These are phyloP conservation scores for Sinonovacula constricta DNA, from an alignment of 1,140 invertebrate genomes.

Conservation along the genomic window DNA sequence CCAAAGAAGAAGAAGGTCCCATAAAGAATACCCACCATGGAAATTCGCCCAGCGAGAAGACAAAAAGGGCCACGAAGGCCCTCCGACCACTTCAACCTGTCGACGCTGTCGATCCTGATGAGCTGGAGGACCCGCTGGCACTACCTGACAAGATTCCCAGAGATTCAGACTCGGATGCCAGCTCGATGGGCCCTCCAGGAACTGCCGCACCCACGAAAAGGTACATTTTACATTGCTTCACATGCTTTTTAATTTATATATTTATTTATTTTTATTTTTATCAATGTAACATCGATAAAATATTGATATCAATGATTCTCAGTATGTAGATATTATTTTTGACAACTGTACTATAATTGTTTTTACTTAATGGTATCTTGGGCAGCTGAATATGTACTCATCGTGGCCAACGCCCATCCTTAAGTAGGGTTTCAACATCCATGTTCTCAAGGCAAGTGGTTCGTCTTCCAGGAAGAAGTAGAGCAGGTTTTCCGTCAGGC, in stretches of 20 bases:
- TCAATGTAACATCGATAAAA: constrained; percentile 15
- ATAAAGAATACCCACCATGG: too few relatives aligned
- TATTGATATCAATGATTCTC: constrained; percentile 22
- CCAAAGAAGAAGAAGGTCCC: constrained; percentile 16
- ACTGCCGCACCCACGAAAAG: too few relatives aligned
- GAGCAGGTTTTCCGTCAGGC: constrained; percentile 18
- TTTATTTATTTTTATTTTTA: constrained; percentile 19
- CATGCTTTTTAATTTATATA: constrained; percentile 13
- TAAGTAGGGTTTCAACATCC: constrained; percentile 65
- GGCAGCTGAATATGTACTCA: constrained; percentile 78
- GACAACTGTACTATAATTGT: constrained; percentile 22
- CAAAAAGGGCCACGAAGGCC: constrained; percentile 22
- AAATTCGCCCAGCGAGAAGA: background rate
- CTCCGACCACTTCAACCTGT: constrained; percentile 16
- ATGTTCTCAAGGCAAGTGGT: constrained; percentile 54
- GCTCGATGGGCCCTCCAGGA: too few relatives aligned
- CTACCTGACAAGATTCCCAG: constrained; percentile 19
- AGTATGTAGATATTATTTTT: constrained; percentile 28
- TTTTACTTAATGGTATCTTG: too few relatives aligned
- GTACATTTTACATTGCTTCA: constrained; percentile 76
- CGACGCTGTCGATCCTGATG: constrained; percentile 22
- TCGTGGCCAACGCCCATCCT: constrained; percentile 60
- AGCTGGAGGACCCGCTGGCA: too few relatives aligned
- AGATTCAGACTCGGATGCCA: too few relatives aligned
- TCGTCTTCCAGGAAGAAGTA: constrained; percentile 61